Conservation (phyloP, 2,888 invertebrate genomes). For the Microctonus aethiopoides region DNA sequence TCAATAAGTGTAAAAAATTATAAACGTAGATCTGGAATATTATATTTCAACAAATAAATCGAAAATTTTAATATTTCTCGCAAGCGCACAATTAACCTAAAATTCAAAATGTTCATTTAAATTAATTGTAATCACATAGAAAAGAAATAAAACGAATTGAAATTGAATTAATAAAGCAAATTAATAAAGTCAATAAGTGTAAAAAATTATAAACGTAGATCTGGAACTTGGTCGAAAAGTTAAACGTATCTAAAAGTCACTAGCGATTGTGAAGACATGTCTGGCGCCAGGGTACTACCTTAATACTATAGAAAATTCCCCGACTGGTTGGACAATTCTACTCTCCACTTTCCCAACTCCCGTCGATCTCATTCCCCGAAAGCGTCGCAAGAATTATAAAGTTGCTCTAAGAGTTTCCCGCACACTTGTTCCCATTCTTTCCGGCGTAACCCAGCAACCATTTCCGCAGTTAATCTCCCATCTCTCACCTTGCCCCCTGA, state of each 20-base stretch:
- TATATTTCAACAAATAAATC: too few species aligned
- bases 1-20: too few species aligned
- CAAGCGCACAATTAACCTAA: too few species aligned
- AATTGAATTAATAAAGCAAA: too few species aligned
- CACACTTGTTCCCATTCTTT: slow-evolving; percentile 35
- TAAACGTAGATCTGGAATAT: too few species aligned
- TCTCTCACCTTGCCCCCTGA: slow-evolving; percentile 7
- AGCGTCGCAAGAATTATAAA: slow-evolving; percentile 67
- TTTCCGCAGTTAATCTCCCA: background rate
- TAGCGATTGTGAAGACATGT: slow-evolving; percentile 54
- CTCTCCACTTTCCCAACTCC: slow-evolving; percentile 41
- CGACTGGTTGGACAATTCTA: background rate
- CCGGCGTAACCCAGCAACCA: slow-evolving; percentile 9
- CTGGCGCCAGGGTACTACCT: slow-evolving; percentile 66
- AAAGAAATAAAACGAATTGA: too few species aligned
- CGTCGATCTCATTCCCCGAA: slow-evolving; percentile 62
- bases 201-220: too few species aligned
- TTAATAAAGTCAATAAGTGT: too few species aligned
- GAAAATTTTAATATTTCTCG: too few species aligned
- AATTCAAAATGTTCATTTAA: too few species aligned
- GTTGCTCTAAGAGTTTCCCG: slow-evolving; percentile 53
- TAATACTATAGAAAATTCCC: slow-evolving; percentile 41
- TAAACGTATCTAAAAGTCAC: slow-evolving; percentile 7
- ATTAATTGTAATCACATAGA: too few species aligned
- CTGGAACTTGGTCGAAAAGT: too few species aligned